Conservation (phyloP, 2,797 vertebrate genomes). For the Chloroceryle inda region DNA sequence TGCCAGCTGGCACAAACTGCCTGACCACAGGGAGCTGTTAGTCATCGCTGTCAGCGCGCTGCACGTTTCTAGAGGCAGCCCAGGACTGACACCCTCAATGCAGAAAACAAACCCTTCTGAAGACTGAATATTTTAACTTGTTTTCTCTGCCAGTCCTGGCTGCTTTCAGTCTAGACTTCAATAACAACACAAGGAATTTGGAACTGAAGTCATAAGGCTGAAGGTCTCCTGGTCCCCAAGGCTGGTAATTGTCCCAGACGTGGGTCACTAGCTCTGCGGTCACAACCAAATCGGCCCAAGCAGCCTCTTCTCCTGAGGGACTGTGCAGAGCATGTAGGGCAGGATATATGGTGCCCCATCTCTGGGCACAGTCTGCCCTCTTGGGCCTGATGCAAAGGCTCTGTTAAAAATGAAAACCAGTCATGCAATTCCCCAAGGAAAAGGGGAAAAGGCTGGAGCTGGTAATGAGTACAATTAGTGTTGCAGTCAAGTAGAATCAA, state of each 20-base stretch:
- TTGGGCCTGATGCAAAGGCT: neutral
- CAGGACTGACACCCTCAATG: neutral
- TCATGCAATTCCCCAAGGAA: neutral
- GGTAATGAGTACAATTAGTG: slow-evolving; percentile 67
- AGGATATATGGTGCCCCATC: neutral
- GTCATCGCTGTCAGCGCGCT: accelerated
- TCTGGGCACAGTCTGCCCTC: neutral
- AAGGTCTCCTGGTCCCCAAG: neutral
- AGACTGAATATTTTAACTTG: neutral
- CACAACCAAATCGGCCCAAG: neutral
- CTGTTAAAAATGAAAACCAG: slow-evolving; percentile 27
- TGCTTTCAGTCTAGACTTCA: slow-evolving; percentile 1
- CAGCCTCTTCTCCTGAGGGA: neutral
- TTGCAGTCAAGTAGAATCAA: slow-evolving; percentile 64
- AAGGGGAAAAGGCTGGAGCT: slow-evolving; percentile 45
- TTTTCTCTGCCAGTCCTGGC: neutral
- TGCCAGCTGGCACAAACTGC: neutral
- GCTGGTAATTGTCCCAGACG: slow-evolving; percentile 15
- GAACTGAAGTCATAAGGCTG: slow-evolving; percentile 6
- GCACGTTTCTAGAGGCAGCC: neutral
- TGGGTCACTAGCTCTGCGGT: neutral
- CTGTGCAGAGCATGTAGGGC: accelerated
- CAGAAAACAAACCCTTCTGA: neutral
- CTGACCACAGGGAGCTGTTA: neutral
- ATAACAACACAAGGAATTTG: neutral